Evolutionary conservation across 2,888 invertebrate species (phyloP).

Genomic region (Microplitis manilae): DNA sequence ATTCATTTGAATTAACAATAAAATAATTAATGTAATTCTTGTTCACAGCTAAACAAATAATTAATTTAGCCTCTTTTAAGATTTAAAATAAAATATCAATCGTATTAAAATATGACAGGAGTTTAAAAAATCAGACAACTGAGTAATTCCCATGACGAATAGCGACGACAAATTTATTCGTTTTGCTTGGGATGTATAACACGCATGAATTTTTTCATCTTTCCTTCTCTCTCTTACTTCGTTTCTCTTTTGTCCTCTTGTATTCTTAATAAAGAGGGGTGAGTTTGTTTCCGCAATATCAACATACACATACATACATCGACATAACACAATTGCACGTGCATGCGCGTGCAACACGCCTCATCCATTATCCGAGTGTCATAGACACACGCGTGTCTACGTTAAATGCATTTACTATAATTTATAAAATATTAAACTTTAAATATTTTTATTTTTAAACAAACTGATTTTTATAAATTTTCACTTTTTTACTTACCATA

Average conservation of each 20-base stretch:
- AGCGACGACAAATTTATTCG: constrained; percentile 16
- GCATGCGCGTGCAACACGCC: constrained; percentile 50
- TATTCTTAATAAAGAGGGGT: background rate
- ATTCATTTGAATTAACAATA: no score
- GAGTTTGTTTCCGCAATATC: constrained; percentile 26
- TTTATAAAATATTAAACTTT: constrained; percentile 5
- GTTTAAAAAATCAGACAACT: background rate
- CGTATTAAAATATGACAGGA: background rate
- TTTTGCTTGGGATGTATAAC: background rate
- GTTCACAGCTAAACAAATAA: no score
- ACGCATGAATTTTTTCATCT: background rate
- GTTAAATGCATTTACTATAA: constrained; percentile 25
- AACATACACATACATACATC: constrained; percentile 20
- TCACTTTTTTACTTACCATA: background rate
- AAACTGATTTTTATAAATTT: background rate
- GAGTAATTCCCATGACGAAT: constrained; percentile 16
- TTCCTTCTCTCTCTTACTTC: background rate
- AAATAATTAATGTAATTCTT: no score
- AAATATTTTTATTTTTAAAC: background rate
- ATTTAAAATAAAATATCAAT: background rate
- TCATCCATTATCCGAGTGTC: constrained; percentile 50
- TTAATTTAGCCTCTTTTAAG: no score
- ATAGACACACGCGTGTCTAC: constrained; percentile 38
- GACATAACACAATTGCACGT: constrained; percentile 43
- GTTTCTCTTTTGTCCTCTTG: background rate